Evolutionary conservation across 2,797 vertebrate genomes (phyloP), one percentile per base, ranked within the genome.

Genomic region (Etheostoma nigrum): DNA sequence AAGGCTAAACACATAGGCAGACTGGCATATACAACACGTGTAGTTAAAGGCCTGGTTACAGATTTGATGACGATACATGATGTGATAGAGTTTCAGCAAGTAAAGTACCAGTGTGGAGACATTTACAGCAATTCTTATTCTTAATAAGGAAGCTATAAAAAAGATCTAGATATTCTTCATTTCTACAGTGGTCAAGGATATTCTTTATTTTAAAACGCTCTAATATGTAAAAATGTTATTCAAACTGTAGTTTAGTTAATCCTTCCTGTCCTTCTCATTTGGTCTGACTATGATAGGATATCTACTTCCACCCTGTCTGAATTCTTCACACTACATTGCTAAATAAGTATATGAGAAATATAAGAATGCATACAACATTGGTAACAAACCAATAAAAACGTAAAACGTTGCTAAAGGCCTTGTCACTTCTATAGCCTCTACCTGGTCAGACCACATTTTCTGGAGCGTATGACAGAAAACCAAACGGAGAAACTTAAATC

Each of bases 51-150:
- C 71, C 62, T 75, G 55, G 48, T 57, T 23, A 30, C 36, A 76
- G 36, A 64, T 53, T 62, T 74, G 25, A 71, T 58, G 25, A 77
- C 74, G 45, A 53, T 48, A 66, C 51, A 74, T 57, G 48, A 55
- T 61, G 53, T 36, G 60, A 75, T 85, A 83, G 74, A 91, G 86
- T 85, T 76, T 74, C 5, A 70, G 74, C 54, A 58, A 53, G 62
- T 73, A 44, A 85, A 85, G 85, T 85, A 88, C 75, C 91, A 92
- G 89, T 91, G 90, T 86, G 77, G 81, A 86, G 85, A 91, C 81
- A 75, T 74, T 83, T 77, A 86, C 78, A 89, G 88, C 62, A 72
- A 81, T 72, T 77, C 59, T n/a, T n/a, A 55, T 60, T 54, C 21
- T 40, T 67, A 27, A 64, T 45, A 54, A 58, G 48, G 65, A 62